These are phyloP conservation scores for Gryllus bimaculatus DNA, from an alignment of 1,140 invertebrate genomes.

Conservation along the genomic window DNA sequence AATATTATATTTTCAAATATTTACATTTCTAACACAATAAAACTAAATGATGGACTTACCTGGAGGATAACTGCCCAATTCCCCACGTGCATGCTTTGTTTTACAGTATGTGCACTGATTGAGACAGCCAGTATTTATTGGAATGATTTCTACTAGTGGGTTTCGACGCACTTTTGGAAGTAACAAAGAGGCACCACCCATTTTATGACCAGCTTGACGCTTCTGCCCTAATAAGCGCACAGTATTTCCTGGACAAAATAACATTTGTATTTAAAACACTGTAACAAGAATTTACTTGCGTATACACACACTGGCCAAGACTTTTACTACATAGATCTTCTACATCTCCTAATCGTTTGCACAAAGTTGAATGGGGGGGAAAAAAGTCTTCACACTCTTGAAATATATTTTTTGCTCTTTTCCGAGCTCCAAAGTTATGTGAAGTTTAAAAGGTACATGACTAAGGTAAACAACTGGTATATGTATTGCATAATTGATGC, in stretches of 20 bases:
- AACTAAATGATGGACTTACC: constrained; percentile 25
- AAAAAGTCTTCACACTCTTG: too few relatives aligned
- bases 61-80: constrained; percentile 86
- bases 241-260: constrained; percentile 49
- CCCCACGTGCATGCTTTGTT: constrained; percentile 93
- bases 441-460: too few relatives aligned
- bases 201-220: constrained; percentile 66
- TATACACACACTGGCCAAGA: background rate
- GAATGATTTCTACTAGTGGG: constrained; percentile 93
- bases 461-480: too few relatives aligned
- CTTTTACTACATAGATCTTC: too few relatives aligned
- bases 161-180: constrained; percentile 93
- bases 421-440: too few relatives aligned
- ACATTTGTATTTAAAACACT: constrained; percentile 7
- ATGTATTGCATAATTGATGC: too few relatives aligned
- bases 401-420: too few relatives aligned
- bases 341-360: too few relatives aligned
- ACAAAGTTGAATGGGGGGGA: too few relatives aligned
- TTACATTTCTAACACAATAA: too few relatives aligned
- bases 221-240: constrained; percentile 77
- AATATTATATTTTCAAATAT: too few relatives aligned
- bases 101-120: constrained; percentile 99
- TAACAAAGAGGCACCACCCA: constrained; percentile 73
- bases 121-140: constrained; percentile 94
- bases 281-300: background rate